These are phyloP conservation scores for Drosophila bifasciata DNA, from an alignment of 1,140 invertebrate genomes.

Conservation along the genomic window DNA sequence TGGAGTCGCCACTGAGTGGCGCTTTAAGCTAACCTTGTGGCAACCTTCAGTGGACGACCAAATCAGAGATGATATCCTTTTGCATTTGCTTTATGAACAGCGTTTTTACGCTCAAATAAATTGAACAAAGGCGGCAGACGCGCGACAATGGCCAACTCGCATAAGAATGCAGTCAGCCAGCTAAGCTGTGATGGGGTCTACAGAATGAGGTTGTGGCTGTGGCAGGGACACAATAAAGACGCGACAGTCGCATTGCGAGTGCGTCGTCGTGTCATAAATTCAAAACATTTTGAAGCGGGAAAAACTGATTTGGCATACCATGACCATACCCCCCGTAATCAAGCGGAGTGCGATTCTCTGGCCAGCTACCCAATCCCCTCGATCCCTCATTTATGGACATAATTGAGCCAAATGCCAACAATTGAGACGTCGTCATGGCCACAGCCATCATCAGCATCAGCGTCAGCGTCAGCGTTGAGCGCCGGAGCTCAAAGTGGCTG, in stretches of 20 bases:
- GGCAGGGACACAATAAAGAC: conserved; percentile 61
- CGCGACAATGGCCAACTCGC: conserved; percentile 24
- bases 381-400: background rate
- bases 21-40: conserved; percentile 68
- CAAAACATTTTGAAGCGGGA: conserved; percentile 70
- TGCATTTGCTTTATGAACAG: conserved; percentile 60
- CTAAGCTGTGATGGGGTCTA: too few species aligned
- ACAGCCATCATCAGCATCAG: background rate
- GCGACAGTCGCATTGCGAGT: conserved; percentile 40
- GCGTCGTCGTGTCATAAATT: conserved; percentile 63
- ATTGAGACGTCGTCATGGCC: conserved; percentile 72
- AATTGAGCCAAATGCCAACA: conserved; percentile 46
- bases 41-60: conserved; percentile 59
- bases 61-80: conserved; percentile 54
- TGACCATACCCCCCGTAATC: too few species aligned
- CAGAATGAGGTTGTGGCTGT: background rate
- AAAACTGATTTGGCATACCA: conserved; percentile 73
- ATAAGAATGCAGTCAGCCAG: conserved; percentile 47
- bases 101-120: conserved; percentile 64
- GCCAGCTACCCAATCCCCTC: background rate
- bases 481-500: too few species aligned
- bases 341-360: conserved; percentile 40
- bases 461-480: too few species aligned
- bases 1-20: background rate
- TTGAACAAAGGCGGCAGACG: conserved; percentile 60